Percentiles rank a stretch among this genome's conserved stretches.
Evolutionary conservation across 2,113 vertebrate species (phyloP).

Genomic region (Turdus rufiventris): DNA sequence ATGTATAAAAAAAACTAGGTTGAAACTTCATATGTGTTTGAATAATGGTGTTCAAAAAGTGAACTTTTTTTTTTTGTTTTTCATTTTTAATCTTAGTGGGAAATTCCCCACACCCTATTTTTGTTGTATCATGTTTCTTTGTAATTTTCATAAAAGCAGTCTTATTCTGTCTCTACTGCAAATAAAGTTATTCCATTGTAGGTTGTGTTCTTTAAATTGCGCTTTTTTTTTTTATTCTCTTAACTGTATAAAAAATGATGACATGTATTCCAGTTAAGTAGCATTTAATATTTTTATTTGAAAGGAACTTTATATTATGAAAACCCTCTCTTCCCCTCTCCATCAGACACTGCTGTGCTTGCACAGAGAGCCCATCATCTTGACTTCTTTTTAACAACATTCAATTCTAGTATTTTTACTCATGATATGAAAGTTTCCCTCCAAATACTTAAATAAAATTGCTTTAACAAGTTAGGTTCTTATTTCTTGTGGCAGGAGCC

Average conservation of each 20-base stretch:
- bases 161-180: constrained; percentile 47
- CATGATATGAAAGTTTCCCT: constrained; percentile 66
- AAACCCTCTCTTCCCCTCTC: not conserved
- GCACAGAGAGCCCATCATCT: constrained; percentile 30
- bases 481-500: constrained; percentile 13
- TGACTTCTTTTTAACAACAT: constrained; percentile 54
- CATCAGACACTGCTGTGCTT: not conserved
- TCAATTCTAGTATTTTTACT: constrained; percentile 76
- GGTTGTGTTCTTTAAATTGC: constrained; percentile 57
- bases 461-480: constrained; percentile 68
- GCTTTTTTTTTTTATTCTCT: constrained; percentile 15
- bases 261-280: constrained; percentile 53
- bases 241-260: constrained; percentile 49
- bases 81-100: constrained; percentile 45
- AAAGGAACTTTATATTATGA: constrained; percentile 40
- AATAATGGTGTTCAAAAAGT: constrained; percentile 56
- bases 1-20: constrained; percentile 37
- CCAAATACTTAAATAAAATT: constrained; percentile 76
- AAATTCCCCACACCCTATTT: constrained; percentile 1
- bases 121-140: constrained; percentile 25
- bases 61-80: constrained; percentile 28
- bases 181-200: constrained; percentile 69
- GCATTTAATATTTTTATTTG: constrained; percentile 48
- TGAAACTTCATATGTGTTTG: constrained; percentile 50
- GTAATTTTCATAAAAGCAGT: constrained; percentile 58